Evolutionary conservation across 2,113 vertebrate species (phyloP), one percentile per base, ranked within the genome.

Genomic region (Mobula hypostoma): DNA sequence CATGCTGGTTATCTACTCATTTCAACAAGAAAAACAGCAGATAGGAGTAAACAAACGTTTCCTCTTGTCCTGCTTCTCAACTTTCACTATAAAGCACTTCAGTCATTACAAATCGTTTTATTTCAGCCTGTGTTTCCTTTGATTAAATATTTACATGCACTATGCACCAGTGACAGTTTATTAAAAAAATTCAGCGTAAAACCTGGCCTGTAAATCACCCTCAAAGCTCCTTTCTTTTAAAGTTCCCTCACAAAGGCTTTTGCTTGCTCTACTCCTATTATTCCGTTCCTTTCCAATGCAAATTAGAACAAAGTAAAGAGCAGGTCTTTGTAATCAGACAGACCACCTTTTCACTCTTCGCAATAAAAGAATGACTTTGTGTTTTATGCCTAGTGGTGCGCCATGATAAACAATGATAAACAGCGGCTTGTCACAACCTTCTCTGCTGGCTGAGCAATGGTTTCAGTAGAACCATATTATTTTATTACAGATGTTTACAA

Each of bases 301-400:
- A 94, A 94, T 94, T 61, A 76, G 72, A 90, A 12, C 27, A 74
- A 40, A 66, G 87, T 94, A 97, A 97, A 96, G 96, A 95, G 95
- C 95, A 96, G 96, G 83, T 58, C 94, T 95, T 48, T 94, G 94
- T 96, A 97, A 97, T 97, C 95, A 95, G 95, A 95, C 94, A 94
- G 95, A 94, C 24, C 96, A 96, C 95, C 68, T 95, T 48, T 93
- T 94, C 94, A 88, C 94, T 94, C 95, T 80, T 82, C 76, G 95
- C 80, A 94, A 95, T 3, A 94, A 95, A 95, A 94, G 94, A 77
- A 91, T 92, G 95, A 70, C 68, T 70, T 92, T n/a, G 40, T 2
- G 2, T 72, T 92, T 48, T 48, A 92, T 72, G 68, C 68, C 68
- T 92, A 56, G 9, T 40, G 48, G 27, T 76, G 91, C 91, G 74